Evolutionary conservation across 1,140 invertebrate species (phyloP), one percentile per base, ranked within the genome.

Genomic region (Drosophila ficusphila): DNA sequence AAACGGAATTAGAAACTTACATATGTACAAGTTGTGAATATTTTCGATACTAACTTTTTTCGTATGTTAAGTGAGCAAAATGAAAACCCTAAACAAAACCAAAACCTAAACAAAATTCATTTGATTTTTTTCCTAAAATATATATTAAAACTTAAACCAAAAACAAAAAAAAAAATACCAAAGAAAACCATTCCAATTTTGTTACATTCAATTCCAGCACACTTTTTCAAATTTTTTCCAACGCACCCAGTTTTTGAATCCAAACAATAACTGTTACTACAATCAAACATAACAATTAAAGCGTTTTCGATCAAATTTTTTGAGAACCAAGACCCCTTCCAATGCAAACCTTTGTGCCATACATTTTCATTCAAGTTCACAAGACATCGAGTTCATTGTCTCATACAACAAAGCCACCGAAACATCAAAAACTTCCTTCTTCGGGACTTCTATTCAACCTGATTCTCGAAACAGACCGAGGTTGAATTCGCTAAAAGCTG

Each of bases 201-300:
- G 86, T 90, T 90, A 72, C 58, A 82, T 81, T 69, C 69, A 89
- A 86, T 89, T 90, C 73, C 68, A 75, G 86, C 86, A 90, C 86
- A 79, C 67, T 86, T 82, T 88, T 90, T 81, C 54, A 71, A 86
- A 86, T 83, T 83, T 73, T 82, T 79, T 90, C 79, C 62, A 46
- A 74, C 62, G 86, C 86, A 90, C 86, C 61, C 52, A 75, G 83
- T 90, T 89, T 89, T 88, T 88, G 82, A 89, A 88, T 76, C 73
- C 48, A 88, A 81, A 58, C 67, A 72, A 56, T 52, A 57, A 53
- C 48, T 54, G 29, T 54, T 62, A 48, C 42, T 47, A 65, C 42
- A 49, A 73, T 29, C 18, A 54, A 74, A 60, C 19, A 48, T 25
- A 54, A 42, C 12, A 53, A 52, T 18, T 41, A 70, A 51, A 53